Base-by-base conservation (phyloP, 1,140 invertebrate genomes). In the Dryas iulia region DNA sequence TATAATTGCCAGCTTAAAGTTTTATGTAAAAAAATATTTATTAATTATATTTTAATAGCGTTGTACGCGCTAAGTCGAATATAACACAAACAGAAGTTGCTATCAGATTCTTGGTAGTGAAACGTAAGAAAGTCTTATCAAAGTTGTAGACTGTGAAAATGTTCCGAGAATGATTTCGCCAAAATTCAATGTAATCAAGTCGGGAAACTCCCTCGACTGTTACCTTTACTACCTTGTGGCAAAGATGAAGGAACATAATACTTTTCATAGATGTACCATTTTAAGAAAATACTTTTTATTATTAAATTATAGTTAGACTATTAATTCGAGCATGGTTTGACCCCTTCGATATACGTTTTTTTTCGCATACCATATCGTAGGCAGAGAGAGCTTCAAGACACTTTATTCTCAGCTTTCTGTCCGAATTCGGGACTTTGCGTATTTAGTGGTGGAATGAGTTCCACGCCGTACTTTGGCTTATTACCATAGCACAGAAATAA, bases 171-270 rank as follows among this genome's bases (percentile, higher is more conserved):
- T 72, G 65, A 68, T 66, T 73, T 57, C 58, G 60, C 69, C 69
- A 64, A 72, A 73, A 74, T 71, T 74, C 73, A 70, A 72, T 74
- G 72, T 76, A 79, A 74, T 77, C 70, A 79, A 76, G 60, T 33
- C 58, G 52, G 52, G 62, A 53, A 71, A 71, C 54, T 69, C 62
- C 65, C 57, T 53, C 64, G 21, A 24, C 35, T 31, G 54, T 31
- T 53, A 66, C 35, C 14, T 66, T 60, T 52, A 57, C 56, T 58
- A 65, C 63, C 10, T 33, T 54, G 59, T 14, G 59, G n/a, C 59
- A 61, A 61, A 61, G 59, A 61, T 52, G 2, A 52, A 25, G 4
- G 10, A 25, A 56, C 12, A 56, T 25, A 24, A 24, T 18, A 25
- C 12, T 0, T 25, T 2, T 25, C 23, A 11, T 26, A 56, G 53